Base-by-base conservation (phyloP, 2,888 invertebrate species). In the Diadegma fenestrale region DNA sequence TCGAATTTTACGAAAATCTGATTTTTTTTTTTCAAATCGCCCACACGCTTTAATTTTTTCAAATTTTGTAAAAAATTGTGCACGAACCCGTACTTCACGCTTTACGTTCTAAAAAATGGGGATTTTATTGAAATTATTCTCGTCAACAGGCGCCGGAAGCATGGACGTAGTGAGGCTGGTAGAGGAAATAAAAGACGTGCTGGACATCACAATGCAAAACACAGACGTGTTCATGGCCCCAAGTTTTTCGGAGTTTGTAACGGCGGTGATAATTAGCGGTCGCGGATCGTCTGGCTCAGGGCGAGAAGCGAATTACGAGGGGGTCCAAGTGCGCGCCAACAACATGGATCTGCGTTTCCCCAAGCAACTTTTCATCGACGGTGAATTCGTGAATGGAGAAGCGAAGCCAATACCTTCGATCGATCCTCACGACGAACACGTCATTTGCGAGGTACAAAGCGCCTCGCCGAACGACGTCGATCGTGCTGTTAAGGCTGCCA, bases 121-220 rank as follows among this genome's bases (percentile, higher is more conserved):
- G n/a, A n/a, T n/a, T n/a, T n/a, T n/a, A n/a, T n/a, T n/a, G n/a
- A 33, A 33, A 33, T 33, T 33, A 1, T 54, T 37, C 14, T 33
- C 5, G 22, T 77, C 69, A 54, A 82, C 84, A 93, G 93, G 94
- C 14, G 99, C 98, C n/a, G 98, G 98, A 0, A 99, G 99, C 8
- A 99, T 99, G 98, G 99, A 99, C 93, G 99, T 99, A 1, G 98
- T 99, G 0, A 95, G 98, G 89, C 93, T 99, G 73, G 97, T 99
- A 0, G 99, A 99, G 94, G 99, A 99, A 94, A 96, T 99, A 0
- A 98, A 98, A 92, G 98, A 98, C 86, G 94, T 96, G 48, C 95
- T 97, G 10, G 96, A 96, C 86, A 94, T 98, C 0, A 96, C 96
- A 72, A 92, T 99, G 12, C 97, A 97, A 91, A 98, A 98, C 91